A percentile compares a stretch with the other conserved stretches of the same genome.
Evolutionary conservation across 2,888 invertebrate genomes (phyloP).

Genomic region (Molanna angustata): DNA sequence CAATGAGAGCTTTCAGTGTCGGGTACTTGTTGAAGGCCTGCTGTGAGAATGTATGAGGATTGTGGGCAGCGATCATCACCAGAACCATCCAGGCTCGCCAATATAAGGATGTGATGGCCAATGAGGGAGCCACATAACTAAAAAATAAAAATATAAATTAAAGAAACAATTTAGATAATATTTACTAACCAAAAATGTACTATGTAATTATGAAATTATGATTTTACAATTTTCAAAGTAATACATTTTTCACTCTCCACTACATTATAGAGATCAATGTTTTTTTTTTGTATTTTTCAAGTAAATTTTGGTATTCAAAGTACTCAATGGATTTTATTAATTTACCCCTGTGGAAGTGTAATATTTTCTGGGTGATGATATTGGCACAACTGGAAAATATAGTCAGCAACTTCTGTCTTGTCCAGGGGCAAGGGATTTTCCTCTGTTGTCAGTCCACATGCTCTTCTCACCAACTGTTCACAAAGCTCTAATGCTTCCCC

Average conservation of each 20-base stretch:
- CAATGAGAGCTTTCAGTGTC: constrained; percentile 85
- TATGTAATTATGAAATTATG: no score
- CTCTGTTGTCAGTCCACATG: constrained; percentile 75
- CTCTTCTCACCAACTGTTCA: constrained; percentile 80
- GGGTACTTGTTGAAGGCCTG: constrained; percentile 89
- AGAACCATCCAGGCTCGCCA: constrained; percentile 94
- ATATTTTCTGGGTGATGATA: constrained; percentile 94
- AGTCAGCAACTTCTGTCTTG: constrained; percentile 82
- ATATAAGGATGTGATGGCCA: constrained; percentile 89
- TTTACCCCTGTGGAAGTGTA: constrained; percentile 75
- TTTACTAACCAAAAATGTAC: no score
- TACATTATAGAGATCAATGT: no score
- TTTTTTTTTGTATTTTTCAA: no score
- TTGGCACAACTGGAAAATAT: constrained; percentile 84
- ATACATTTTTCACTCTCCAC: no score
- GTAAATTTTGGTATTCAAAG: no score
- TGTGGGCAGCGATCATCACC: constrained; percentile 87
- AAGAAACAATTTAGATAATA: no score
- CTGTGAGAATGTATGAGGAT: constrained; percentile 83
- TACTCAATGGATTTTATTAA: no score
- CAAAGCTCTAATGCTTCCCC: constrained; percentile 83
- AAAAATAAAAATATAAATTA: no score
- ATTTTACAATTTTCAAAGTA: no score
- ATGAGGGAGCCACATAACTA: constrained; percentile 76
- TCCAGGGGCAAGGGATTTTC: constrained; percentile 71